Evolutionary conservation across 2,888 invertebrate species (phyloP), one percentile per base, ranked within the genome.

Genomic region (Iphiclides podalirius): DNA sequence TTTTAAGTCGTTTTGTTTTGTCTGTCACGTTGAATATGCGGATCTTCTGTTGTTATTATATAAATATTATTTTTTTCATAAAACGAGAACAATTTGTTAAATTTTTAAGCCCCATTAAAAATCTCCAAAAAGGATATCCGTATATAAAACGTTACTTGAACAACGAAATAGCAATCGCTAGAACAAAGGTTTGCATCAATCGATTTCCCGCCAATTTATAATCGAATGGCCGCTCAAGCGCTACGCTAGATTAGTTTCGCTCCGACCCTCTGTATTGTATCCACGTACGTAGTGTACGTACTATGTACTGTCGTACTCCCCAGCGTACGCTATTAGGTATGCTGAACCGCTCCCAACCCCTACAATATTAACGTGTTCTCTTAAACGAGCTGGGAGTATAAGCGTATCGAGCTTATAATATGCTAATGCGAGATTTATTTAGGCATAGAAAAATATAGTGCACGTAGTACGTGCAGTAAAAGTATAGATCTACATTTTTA

Each of bases 301-400:
- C 36, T 37, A 31, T 31, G 3, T 23, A 13, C 13, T 13, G 12
- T 11, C 34, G 20, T 38, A 23, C 14, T 34, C 49, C 43, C 43
- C 17, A 26, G 9, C 17, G 39, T 49, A 38, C 34, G 35, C 16
- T 43, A 46, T 48, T 48, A 48, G 23, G 48, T 42, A 48, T 48
- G 28, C 48, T 20, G 48, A 42, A 37, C 48, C 37, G 37, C 42
- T 39, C 49, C 37, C 23, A 35, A 23, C 39, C 35, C 26, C 34
- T 49, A 17, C 44, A 49, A 44, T 49, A 49, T 49, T 49, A 44
- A 49, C 39, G 43, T 26, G 44, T 28, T 44, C 49, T 43, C 42
- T 42, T 43, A 48, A 42, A 37, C 37, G 3, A 38, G 12, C 31
- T 35, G 20, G 20, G 20, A 20, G 39, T 14, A n/a, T 20, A 23